Evolutionary conservation across 1,140 invertebrate genomes (phyloP), one percentile per base, ranked within the genome.

Genomic region (Berghia stephanieae): DNA sequence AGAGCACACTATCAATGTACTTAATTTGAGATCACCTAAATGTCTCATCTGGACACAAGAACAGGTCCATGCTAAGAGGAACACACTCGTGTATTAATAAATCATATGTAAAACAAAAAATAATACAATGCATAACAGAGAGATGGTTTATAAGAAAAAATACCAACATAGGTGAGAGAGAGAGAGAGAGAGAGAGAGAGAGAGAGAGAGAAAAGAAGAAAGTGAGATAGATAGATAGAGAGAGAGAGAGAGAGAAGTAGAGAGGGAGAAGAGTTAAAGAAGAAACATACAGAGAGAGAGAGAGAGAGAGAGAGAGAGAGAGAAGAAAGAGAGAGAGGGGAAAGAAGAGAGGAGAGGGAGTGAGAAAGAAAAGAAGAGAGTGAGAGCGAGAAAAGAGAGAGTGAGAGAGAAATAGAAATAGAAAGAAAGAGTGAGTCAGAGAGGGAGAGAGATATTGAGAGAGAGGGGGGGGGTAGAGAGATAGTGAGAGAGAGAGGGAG

Each of bases 301-400:
- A 63, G 57, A 63, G 27, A 27, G 57, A 27, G 57, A 63, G 27
- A 63, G 57, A 63, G 27, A 27, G 57, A 63, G 27, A 63, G 27
- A 63, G 27, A 27, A 31, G 27, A 27, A 27, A 63, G 27, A 63
- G 27, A 63, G 57, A 63, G 57, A 27, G 27, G 27, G 57, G 27
- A 63, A 63, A 27, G 27, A 31, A 27, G 57, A 63, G 27, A 63
- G 27, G 40, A 4, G 27, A 66, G 3, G 60, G n/a, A 34, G 27
- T 5, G 40, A 31, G 60, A 31, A 38, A 21, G 3, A 66, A 38
- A 66, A n/a, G 27, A 34, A 66, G 60, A 21, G 40, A 38, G 60
- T 36, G 27, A 6, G 40, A 4, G 27, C 13, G 6, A 38, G n/a
- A 66, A 66, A 31, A 31, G 27, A 34, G 60, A 66, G n/a, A 38